Base-by-base conservation (phyloP, 2,797 vertebrate genomes). In the Lacerta agilis region DNA sequence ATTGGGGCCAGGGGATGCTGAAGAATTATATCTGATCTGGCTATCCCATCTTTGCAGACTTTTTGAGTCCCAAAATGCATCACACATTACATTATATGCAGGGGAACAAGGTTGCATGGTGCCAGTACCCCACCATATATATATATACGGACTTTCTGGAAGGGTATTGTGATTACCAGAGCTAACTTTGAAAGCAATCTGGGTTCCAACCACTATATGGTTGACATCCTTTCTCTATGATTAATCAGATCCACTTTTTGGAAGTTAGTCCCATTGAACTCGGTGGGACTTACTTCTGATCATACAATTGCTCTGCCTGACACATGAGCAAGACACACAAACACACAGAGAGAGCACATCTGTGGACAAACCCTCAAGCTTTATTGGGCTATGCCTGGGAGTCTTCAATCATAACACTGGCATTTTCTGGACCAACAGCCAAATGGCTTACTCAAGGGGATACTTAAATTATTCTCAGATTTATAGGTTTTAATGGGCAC, bases 401-500 rank as follows among this genome's bases (percentile, higher is more conserved):
- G 76, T 38, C 90, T 94, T 91, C 75, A 79, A 41, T 94, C 89
- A 94, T 91, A 93, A 83, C 43, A 49, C 89, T 93, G 90, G 91
- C 91, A 92, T 49, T 66, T 73, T 82, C 86, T 90, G 69, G 87
- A 93, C 79, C 90, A 29, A 85, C 89, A 92, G 90, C 87, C 61
- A 94, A 93, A 86, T 76, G 88, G 89, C 86, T 90, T 92, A 75
- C 86, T 90, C 89, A 85, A 49, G 89, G 76, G 88, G 49, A 20
- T 75, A 87, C 87, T 94, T 45, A 91, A 93, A 71, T 94, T 91
- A 87, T 90, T 88, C 87, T 82, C 88, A 72, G 86, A 87, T 82
- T 93, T 93, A 94, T 49, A 0, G 1, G 90, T 78, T 90, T 94
- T 92, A 95, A 93, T 85, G 78, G 92, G 80, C 87, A 92, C 86